These are phyloP conservation scores for Henicopernis longicauda DNA, from an alignment of 2,113 vertebrate genomes.

Conservation along the genomic window DNA sequence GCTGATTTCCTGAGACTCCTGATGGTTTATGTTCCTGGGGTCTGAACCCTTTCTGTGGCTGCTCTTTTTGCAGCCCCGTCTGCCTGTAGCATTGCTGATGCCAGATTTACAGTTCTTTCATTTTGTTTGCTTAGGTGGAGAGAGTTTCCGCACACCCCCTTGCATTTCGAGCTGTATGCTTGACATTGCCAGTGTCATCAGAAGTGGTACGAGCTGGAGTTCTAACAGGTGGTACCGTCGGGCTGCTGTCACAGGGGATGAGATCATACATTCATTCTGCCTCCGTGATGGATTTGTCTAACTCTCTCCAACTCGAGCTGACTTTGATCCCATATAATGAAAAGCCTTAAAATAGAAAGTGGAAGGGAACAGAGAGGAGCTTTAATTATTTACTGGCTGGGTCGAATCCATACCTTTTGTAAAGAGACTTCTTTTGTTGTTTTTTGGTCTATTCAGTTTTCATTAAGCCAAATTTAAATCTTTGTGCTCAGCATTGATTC, in stretches of 20 bases:
- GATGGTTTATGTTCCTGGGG: neutral
- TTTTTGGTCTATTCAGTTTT: slow-evolving; percentile 50
- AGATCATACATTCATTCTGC: slow-evolving; percentile 19
- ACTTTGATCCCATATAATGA: slow-evolving; percentile 53
- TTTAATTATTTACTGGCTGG: slow-evolving; percentile 58
- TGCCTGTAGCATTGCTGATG: neutral
- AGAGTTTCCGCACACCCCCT: neutral
- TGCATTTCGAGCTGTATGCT: neutral
- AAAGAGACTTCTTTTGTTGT: slow-evolving; percentile 33
- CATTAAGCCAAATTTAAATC: slow-evolving; percentile 48
- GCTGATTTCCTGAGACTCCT: neutral
- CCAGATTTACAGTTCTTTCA: neutral
- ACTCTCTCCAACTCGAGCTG: slow-evolving; percentile 43
- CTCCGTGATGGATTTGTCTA: slow-evolving; percentile 9
- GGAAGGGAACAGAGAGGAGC: slow-evolving; percentile 48
- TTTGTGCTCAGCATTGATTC: slow-evolving; percentile 19
- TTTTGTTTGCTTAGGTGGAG: neutral
- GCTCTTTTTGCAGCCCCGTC: neutral
- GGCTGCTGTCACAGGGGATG: neutral
- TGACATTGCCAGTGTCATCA: slow-evolving; percentile 29
- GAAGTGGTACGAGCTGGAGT: neutral
- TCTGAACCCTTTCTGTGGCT: neutral
- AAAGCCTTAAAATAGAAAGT: slow-evolving; percentile 54
- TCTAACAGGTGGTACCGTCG: slow-evolving; percentile 14
- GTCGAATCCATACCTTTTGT: slow-evolving; percentile 32